A percentile compares a stretch with the other conserved stretches of the same genome.
Evolutionary conservation across 2,797 vertebrate genomes (phyloP).

Genomic region (Neomorphus geoffroyi): DNA sequence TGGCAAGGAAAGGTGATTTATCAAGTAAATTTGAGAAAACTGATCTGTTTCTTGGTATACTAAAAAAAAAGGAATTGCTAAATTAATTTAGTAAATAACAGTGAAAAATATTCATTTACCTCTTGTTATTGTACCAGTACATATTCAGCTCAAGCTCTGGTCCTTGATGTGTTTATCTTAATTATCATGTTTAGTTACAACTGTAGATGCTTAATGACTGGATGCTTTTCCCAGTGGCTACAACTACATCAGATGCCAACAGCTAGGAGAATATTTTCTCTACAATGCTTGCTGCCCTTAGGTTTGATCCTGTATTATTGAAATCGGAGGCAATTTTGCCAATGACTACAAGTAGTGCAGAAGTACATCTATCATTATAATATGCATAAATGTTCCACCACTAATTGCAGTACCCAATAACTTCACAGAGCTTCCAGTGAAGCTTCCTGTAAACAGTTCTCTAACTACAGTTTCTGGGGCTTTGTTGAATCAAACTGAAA

Average conservation of each 20-base stretch:
- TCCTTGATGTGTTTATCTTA: not conserved
- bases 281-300: not conserved
- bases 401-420: not conserved
- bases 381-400: not conserved
- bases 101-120: not conserved
- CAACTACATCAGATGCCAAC: not conserved
- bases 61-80: not conserved
- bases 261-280: not conserved
- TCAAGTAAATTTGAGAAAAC: slow-evolving; percentile 12
- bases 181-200: not conserved
- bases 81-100: not conserved
- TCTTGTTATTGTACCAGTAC: not conserved
- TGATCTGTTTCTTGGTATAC: not conserved
- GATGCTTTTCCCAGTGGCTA: not conserved
- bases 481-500: not conserved
- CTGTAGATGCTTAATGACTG: not conserved
- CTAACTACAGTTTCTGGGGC: not conserved
- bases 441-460: not conserved
- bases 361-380: not conserved
- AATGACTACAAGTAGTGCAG: not conserved
- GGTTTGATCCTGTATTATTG: not conserved
- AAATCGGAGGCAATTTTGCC: not conserved
- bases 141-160: not conserved
- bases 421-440: not conserved
- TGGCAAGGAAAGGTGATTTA: not conserved